Base-by-base conservation (phyloP, 2,888 invertebrate genomes). In the Galerucella pusilla region DNA sequence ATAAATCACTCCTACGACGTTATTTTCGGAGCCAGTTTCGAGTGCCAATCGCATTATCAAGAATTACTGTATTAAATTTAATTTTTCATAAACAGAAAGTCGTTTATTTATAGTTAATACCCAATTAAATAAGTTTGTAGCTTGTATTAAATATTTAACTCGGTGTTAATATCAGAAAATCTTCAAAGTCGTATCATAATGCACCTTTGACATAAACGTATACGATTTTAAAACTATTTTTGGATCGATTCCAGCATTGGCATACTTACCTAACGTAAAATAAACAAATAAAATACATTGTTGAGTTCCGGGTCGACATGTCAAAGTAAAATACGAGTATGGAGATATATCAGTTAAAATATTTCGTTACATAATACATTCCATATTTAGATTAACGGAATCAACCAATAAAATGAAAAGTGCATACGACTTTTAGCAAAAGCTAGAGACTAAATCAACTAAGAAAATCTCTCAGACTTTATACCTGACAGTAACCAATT, bases 1-100 rank as follows among this genome's bases (percentile, higher is more conserved):
- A 70, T 70, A 61, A 61, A 70, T 70, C 70, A 70, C 61, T 35
- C 61, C 70, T 70, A 70, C 70, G 45, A n/a, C 63, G n/a, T 35
- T 35, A 49, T 52, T 52, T 63, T 61, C 52, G 20, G n/a, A 35
- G 70, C 70, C 70, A 70, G 61, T 28, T 52, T 25, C 35, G 25
- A 25, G 49, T 70, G 70, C 70, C 70, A 70, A 70, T 70, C 10
- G 57, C 46, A 28, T 63, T 70, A 70, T 70, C 70, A 63, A 16
- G 42, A 63, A 35, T 28, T 70, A 42, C 10, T 45, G 60, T 60
- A 60, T 60, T 28, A 60, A 14, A 60, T 25, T 11, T 25, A 25
- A 28, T 25, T 60, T 11, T 60, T 28, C 12, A 20, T 11, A 20
- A 7, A 10, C 25, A 14, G 14, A 10, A 4, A 25, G 28, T 14